phyloP scores from a whole-genome alignment of 2,113 vertebrate genomes.

The Phoenicopterus ruber region DNA sequence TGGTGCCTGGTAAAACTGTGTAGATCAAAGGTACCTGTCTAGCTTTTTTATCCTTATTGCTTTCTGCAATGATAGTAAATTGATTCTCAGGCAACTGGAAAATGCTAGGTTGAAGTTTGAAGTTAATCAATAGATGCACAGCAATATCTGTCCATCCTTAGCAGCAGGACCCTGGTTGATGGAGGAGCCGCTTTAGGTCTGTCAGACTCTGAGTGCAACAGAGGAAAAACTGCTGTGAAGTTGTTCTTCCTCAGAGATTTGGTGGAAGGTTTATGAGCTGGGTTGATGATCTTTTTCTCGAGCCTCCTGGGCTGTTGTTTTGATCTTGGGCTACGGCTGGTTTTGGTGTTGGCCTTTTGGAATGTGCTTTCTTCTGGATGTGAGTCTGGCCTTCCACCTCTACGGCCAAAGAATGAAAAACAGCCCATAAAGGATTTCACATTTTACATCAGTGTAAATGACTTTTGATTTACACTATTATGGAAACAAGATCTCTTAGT shows the following conservation, averaged over 20 bases:
- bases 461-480: not conserved
- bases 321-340: not conserved
- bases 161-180: not conserved
- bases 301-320: not conserved
- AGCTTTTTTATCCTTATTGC: not conserved
- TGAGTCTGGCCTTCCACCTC: not conserved
- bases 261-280: not conserved
- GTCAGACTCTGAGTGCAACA: not conserved
- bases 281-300: not conserved
- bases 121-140: constrained; percentile 36
- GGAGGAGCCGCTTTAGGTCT: not conserved
- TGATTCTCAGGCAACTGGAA: constrained; percentile 34
- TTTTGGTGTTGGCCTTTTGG: not conserved
- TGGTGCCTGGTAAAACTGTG: not conserved
- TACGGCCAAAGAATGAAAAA: not conserved
- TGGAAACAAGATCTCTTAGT: not conserved
- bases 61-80: constrained; percentile 31
- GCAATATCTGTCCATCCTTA: not conserved
- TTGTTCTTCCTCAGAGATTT: not conserved
- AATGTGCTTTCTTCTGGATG: not conserved
- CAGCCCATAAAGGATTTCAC: not conserved
- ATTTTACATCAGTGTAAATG: not conserved
- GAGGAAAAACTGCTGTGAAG: not conserved
- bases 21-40: constrained; percentile 11
- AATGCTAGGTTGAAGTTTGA: constrained; percentile 25